Percentiles rank a stretch among this genome's conserved stretches.
These are phyloP conservation scores for Platyrinchus mystaceus DNA, from an alignment of 2,797 vertebrate species.

Conservation along the genomic window DNA sequence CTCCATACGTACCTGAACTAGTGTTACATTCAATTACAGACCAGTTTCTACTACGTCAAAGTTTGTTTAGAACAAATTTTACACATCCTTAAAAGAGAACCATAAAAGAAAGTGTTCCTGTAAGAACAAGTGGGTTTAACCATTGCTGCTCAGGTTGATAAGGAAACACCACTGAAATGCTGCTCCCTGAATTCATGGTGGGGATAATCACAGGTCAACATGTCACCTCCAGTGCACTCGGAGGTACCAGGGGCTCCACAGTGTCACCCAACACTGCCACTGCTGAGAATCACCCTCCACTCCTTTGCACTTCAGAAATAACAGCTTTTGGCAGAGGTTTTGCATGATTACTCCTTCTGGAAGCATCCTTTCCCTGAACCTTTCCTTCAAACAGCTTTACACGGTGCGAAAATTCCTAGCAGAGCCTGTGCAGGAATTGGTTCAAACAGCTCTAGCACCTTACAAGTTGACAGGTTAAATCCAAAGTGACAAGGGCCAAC, in stretches of 20 bases:
- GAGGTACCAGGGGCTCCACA: not conserved
- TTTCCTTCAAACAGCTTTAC: not conserved
- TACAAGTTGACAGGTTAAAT: not conserved
- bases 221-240: not conserved
- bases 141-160: not conserved
- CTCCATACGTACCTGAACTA: slow-evolving; percentile 33
- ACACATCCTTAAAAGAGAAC: slow-evolving; percentile 41
- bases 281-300: not conserved
- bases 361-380: not conserved
- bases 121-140: slow-evolving; percentile 32
- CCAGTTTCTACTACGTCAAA: slow-evolving; percentile 37
- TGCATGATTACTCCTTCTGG: not conserved
- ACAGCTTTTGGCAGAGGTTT: not conserved
- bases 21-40: slow-evolving; percentile 37
- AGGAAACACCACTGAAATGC: not conserved
- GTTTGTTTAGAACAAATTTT: slow-evolving; percentile 49
- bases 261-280: not conserved
- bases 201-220: not conserved
- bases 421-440: not conserved
- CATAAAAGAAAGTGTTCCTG: not conserved
- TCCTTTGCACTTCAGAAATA: not conserved
- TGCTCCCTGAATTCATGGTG: not conserved
- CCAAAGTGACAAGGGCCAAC: not conserved
- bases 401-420: not conserved
- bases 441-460: not conserved